A percentile compares a stretch with the other conserved stretches of the same genome.
Evolutionary conservation across 2,113 vertebrate genomes (phyloP).

Genomic region (Mobula hypostoma): DNA sequence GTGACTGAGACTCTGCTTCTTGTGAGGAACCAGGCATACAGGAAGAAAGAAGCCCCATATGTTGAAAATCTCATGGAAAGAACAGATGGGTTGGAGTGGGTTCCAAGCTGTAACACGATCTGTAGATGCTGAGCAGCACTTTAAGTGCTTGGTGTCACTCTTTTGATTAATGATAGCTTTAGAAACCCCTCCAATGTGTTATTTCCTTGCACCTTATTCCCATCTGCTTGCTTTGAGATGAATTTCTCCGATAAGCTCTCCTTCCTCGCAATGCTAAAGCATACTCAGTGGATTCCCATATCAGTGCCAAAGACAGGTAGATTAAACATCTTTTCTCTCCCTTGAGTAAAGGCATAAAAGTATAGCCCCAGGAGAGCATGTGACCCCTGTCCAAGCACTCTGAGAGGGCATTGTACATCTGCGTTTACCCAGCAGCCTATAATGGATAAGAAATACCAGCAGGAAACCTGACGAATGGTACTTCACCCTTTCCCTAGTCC

Average conservation of each 20-base stretch:
- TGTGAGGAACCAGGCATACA: neutral
- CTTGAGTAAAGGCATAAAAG: neutral
- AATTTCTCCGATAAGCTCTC: neutral
- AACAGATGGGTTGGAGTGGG: conserved; percentile 23
- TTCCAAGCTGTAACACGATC: conserved; percentile 32
- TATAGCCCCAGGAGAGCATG: neutral
- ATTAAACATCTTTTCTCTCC: neutral
- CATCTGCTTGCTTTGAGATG: conserved; percentile 10
- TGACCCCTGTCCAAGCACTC: neutral
- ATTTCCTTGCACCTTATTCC: neutral
- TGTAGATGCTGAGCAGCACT: neutral
- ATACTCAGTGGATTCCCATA: neutral
- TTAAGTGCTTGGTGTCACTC: neutral
- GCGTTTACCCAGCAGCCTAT: neutral
- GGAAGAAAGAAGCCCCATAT: neutral
- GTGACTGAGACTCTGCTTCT: neutral
- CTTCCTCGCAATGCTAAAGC: neutral
- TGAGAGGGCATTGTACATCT: too few relatives aligned
- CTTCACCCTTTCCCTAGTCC: neutral
- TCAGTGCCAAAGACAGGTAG: neutral
- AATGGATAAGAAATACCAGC: neutral
- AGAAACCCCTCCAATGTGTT: conserved; percentile 8
- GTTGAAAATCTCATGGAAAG: neutral
- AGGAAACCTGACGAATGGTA: neutral
- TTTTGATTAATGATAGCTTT: conserved; percentile 24